A percentile compares a stretch with the other conserved stretches of the same genome.
phyloP scores from a whole-genome alignment of 2,888 invertebrate species.

The Busseola fusca region DNA sequence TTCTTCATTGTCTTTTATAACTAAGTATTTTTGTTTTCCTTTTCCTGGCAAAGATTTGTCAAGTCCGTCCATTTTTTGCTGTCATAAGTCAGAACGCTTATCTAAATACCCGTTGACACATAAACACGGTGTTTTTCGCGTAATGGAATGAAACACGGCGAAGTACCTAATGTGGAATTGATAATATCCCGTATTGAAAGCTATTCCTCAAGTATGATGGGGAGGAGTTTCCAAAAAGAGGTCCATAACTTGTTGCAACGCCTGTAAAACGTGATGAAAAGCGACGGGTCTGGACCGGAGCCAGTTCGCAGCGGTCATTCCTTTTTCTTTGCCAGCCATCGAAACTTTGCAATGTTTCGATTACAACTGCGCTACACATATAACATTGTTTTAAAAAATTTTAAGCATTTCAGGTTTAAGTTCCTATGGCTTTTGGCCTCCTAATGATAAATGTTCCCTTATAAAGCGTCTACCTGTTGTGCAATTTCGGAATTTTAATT shows the following conservation, averaged over 20 bases:
- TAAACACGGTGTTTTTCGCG: not conserved
- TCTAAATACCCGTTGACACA: conserved; percentile 21
- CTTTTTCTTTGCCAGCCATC: conserved; percentile 68
- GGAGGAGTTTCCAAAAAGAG: conserved; percentile 64
- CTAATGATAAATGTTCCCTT: conserved; percentile 8
- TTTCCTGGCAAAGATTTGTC: not conserved
- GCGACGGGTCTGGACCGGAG: conserved; percentile 72
- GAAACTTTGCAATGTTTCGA: conserved; percentile 69
- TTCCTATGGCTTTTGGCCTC: not conserved
- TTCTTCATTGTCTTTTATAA: conserved; percentile 25
- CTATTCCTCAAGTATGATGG: conserved; percentile 50
- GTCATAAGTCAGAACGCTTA: conserved; percentile 3
- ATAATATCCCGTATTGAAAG: conserved; percentile 50
- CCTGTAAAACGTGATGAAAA: conserved; percentile 73
- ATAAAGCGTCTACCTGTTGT: conserved; percentile 29
- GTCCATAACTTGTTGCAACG: conserved; percentile 79
- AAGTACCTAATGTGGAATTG: conserved; percentile 36
- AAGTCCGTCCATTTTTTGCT: conserved; percentile 11
- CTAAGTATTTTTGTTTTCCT: conserved; percentile 25
- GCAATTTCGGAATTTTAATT: conserved; percentile 36
- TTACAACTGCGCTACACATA: conserved; percentile 58
- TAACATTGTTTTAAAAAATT: conserved; percentile 15
- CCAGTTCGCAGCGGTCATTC: conserved; percentile 71
- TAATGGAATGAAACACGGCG: conserved; percentile 22
- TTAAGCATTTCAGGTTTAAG: not conserved